These are phyloP conservation scores for Mellilla xanthometata DNA, from an alignment of 2,888 invertebrate genomes.

Conservation along the genomic window DNA sequence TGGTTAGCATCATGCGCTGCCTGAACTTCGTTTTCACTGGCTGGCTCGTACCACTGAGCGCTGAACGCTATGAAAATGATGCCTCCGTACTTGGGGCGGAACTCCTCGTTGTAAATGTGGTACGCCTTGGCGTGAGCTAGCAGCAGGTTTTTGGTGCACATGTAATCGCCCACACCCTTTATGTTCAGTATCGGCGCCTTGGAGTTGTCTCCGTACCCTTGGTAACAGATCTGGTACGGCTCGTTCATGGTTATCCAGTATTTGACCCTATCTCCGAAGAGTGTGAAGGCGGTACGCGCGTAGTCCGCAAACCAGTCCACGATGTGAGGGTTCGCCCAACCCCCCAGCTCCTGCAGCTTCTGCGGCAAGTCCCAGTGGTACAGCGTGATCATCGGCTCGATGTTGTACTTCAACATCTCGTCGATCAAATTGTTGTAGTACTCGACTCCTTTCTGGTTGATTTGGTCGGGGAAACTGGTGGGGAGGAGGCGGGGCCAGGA, in stretches of 20 bases:
- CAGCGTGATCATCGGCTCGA: constrained; percentile 81
- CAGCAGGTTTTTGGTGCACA: constrained; percentile 70
- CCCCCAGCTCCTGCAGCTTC: constrained; percentile 74
- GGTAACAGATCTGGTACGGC: constrained; percentile 54
- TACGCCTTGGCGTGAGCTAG: constrained; percentile 78
- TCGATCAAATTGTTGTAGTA: constrained; percentile 85
- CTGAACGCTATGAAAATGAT: constrained; percentile 72
- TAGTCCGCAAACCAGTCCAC: constrained; percentile 69
- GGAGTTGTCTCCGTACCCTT: constrained; percentile 59
- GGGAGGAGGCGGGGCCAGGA: constrained; percentile 85
- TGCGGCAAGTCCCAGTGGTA: constrained; percentile 77
- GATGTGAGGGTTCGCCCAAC: constrained; percentile 65
- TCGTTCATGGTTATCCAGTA: constrained; percentile 83
- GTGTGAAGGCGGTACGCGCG: constrained; percentile 55
- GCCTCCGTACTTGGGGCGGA: constrained; percentile 57
- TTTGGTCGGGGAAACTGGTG: constrained; percentile 66
- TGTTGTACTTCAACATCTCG: constrained; percentile 79
- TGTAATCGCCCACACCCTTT: constrained; percentile 68
- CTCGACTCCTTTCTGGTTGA: constrained; percentile 79
- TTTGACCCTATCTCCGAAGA: constrained; percentile 72
- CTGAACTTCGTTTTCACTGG: constrained; percentile 56
- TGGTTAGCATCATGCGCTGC: constrained; percentile 71
- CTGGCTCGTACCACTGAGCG: constrained; percentile 75
- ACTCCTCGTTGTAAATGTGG: constrained; percentile 57
- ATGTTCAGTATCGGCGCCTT: constrained; percentile 52